Percentiles rank a stretch among this genome's conserved stretches.
Evolutionary conservation across 2,113 vertebrate genomes (phyloP).

Genomic region (Trogon surrucura): DNA sequence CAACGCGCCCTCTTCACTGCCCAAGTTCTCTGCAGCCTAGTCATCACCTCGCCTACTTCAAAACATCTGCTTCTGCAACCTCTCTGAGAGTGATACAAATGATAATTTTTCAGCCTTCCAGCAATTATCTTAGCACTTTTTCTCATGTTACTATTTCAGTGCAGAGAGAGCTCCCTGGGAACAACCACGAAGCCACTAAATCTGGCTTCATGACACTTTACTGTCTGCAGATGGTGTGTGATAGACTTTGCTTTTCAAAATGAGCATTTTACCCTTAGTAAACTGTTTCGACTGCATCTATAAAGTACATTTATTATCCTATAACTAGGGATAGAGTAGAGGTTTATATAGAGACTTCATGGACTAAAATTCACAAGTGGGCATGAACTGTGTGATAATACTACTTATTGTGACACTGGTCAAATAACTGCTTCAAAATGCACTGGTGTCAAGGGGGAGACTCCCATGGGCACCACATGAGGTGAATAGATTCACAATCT

Average conservation of each 20-base stretch:
- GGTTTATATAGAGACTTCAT: neutral
- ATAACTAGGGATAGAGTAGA: neutral
- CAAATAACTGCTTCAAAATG: neutral
- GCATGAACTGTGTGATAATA: neutral
- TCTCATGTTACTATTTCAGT: slow-evolving; percentile 28
- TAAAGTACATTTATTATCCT: neutral
- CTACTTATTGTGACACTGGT: neutral
- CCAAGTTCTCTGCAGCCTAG: neutral
- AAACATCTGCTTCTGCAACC: slow-evolving; percentile 43
- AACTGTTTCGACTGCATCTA: slow-evolving; percentile 16
- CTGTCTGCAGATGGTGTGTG: slow-evolving; percentile 53
- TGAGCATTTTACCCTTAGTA: slow-evolving; percentile 1
- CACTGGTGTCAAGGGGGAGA: neutral
- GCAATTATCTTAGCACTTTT: slow-evolving; percentile 28
- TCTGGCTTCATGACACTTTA: slow-evolving; percentile 43
- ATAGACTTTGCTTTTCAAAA: slow-evolving; percentile 29
- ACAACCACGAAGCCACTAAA: slow-evolving; percentile 24
- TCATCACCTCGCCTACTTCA: neutral
- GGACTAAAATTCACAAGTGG: neutral
- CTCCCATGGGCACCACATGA: neutral
- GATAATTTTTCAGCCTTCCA: slow-evolving; percentile 39
- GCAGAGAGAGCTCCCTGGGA: slow-evolving; percentile 48
- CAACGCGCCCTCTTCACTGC: neutral
- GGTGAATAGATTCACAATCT: neutral
- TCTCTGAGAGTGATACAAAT: slow-evolving; percentile 5